Conservation (phyloP, 2,797 vertebrate species). For the Nannoperca australis region DNA sequence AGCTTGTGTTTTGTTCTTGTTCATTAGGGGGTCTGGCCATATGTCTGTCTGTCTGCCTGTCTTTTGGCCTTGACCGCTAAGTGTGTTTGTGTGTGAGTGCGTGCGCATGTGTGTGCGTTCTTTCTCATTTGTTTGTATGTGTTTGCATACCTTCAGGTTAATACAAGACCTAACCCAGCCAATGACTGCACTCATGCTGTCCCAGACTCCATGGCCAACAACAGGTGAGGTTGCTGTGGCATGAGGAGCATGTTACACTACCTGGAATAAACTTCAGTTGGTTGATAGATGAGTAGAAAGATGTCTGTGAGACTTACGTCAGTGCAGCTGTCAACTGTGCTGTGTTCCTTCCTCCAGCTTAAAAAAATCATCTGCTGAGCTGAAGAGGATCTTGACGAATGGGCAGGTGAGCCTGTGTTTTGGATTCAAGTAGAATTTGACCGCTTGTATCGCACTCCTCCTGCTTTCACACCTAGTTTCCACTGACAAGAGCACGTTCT, state of each 20-base stretch:
- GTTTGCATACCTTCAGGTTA: constrained; percentile 87
- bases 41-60: constrained; percentile 69
- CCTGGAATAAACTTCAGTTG: constrained; percentile 10
- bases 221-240: constrained; percentile 88
- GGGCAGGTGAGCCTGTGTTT: constrained; percentile 89
- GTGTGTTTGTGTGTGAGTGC: constrained; percentile 12
- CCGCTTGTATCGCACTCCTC: constrained; percentile 76
- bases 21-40: constrained; percentile 84
- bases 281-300: constrained; percentile 15
- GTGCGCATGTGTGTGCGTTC: background rate
- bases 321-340: constrained; percentile 25
- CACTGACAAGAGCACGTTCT: constrained; percentile 88
- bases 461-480: constrained; percentile 75
- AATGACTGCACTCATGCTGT: constrained; percentile 86
- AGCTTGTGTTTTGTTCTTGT: constrained; percentile 81
- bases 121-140: constrained; percentile 35
- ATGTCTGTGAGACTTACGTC: constrained; percentile 1
- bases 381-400: constrained; percentile 96
- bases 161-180: constrained; percentile 91
- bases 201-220: constrained; percentile 91
- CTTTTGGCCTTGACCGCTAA: constrained; percentile 64
- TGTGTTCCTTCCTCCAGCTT: constrained; percentile 81
- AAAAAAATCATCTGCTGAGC: constrained; percentile 97
- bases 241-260: background rate
- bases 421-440: constrained; percentile 28